Percentiles rank a stretch among this genome's conserved stretches.
phyloP scores from a whole-genome alignment of 2,113 vertebrate species.

The Gallinago undulata region DNA sequence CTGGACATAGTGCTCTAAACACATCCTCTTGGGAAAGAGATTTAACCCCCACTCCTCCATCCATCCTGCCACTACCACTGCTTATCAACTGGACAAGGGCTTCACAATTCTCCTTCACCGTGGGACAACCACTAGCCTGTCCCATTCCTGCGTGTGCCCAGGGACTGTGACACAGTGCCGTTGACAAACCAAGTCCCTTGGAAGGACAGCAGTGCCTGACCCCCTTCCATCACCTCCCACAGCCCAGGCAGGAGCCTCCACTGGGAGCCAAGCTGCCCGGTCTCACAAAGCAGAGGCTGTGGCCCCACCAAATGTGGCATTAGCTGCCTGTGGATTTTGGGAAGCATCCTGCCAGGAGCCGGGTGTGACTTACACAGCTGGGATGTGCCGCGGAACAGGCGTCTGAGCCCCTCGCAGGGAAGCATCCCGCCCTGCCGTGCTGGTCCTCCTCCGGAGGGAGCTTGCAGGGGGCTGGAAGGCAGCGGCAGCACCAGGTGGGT shows the following conservation, averaged over 20 bases:
- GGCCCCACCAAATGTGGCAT: accelerated
- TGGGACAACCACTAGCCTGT: neutral
- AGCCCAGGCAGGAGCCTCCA: neutral
- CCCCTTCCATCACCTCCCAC: neutral
- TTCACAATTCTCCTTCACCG: neutral
- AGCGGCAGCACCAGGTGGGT: conserved; percentile 45
- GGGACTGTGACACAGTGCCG: neutral
- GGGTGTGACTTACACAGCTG: conserved; percentile 50
- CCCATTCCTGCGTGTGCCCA: neutral
- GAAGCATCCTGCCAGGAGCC: neutral
- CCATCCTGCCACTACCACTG: neutral
- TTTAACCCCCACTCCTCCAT: neutral
- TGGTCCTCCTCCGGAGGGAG: conserved; percentile 43
- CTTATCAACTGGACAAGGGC: neutral
- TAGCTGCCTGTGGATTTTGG: neutral
- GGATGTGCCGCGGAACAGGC: neutral
- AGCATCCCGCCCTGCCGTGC: neutral
- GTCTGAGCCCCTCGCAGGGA: neutral
- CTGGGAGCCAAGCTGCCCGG: neutral
- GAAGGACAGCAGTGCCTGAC: neutral
- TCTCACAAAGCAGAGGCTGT: neutral
- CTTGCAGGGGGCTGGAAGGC: conserved; percentile 19
- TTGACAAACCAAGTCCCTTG: neutral
- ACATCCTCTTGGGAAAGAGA: neutral
- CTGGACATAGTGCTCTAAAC: neutral